These are phyloP conservation scores for Drosophila busckii DNA, from an alignment of 1,140 invertebrate species.

Conservation along the genomic window DNA sequence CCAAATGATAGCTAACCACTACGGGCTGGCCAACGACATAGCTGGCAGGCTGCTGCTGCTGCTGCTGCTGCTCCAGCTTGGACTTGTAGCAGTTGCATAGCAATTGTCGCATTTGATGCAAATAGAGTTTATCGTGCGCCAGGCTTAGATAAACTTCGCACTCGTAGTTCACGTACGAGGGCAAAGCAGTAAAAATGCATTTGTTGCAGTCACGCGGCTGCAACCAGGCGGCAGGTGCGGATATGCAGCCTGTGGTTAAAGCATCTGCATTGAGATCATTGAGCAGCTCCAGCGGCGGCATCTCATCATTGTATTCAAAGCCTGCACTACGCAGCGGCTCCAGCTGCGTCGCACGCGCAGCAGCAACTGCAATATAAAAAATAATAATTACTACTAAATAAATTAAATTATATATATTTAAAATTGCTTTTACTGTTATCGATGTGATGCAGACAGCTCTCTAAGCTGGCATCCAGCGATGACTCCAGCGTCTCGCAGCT, in stretches of 20 bases:
- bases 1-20: constrained; percentile 82
- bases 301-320: constrained; percentile 32
- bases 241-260: constrained; percentile 17
- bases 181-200: constrained; percentile 79
- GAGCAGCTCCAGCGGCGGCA: constrained; percentile 39
- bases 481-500: too few relatives aligned
- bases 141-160: constrained; percentile 81
- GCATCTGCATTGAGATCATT: constrained; percentile 18
- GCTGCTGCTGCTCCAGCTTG: constrained; percentile 33
- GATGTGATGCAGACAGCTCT: background rate
- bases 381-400: too few relatives aligned
- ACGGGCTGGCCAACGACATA: constrained; percentile 80
- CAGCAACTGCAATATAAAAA: background rate
- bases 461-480: too few relatives aligned
- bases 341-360: background rate
- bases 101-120: constrained; percentile 79
- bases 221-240: constrained; percentile 40
- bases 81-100: constrained; percentile 11
- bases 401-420: too few relatives aligned
- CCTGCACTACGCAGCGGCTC: too few relatives aligned
- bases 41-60: constrained; percentile 78
- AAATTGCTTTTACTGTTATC: too few relatives aligned
- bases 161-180: constrained; percentile 82
- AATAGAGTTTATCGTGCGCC: constrained; percentile 69
- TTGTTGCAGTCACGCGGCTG: constrained; percentile 42